phyloP scores from a whole-genome alignment of 2,113 vertebrate species.

The Taxidea taxus region DNA sequence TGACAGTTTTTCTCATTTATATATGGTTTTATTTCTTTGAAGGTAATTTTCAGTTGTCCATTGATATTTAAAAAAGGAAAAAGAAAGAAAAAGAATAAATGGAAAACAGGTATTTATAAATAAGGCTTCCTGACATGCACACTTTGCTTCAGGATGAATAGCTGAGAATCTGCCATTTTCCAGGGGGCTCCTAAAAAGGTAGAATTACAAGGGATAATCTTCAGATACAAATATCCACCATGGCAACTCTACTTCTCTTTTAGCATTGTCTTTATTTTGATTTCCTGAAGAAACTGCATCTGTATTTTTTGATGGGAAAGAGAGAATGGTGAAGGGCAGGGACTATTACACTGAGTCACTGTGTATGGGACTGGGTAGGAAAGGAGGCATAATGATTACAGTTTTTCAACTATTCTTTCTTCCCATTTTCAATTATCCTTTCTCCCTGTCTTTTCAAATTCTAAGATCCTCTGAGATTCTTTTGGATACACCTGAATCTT shows the following conservation, averaged over 20 bases:
- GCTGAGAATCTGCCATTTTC: background rate
- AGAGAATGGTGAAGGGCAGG: background rate
- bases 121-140: background rate
- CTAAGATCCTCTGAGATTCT: background rate
- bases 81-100: background rate
- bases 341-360: background rate
- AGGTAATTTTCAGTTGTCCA: background rate
- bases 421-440: background rate
- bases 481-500: background rate
- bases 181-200: background rate
- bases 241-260: background rate
- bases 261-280: background rate
- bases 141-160: background rate
- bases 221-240: background rate
- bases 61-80: background rate
- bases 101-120: background rate
- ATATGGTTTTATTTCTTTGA: background rate
- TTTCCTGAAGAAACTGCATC: background rate
- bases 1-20: background rate
- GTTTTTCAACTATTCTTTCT: background rate
- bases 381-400: background rate
- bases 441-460: background rate
- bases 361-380: background rate
- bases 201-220: background rate
- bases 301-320: background rate